Evolutionary conservation across 2,888 invertebrate genomes (phyloP), one percentile per base, ranked within the genome.

Genomic region (Andricus curvator): DNA sequence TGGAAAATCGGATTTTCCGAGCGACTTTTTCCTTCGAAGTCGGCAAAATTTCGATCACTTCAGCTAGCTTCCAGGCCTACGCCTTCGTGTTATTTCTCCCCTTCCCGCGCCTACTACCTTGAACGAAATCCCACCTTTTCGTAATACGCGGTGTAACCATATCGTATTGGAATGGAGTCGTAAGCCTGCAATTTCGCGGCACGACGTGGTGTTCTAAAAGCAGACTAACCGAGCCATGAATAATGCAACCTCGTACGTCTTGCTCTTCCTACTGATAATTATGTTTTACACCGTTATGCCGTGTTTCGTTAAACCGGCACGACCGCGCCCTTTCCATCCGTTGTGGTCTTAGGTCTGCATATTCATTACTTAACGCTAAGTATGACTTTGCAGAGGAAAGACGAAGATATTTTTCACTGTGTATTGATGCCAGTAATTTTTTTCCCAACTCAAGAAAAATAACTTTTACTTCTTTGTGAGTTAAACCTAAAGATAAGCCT

Each of bases 231-330:
- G 85, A 80, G 85, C 85, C 83, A 90, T 90, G 91, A 90, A 91
- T 91, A 91, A 91, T 91, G 90, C 88, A 89, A 82, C 85, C 88
- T 84, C 88, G 87, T 89, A 88, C 86, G 88, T 89, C 89, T 90
- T 89, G 86, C 89, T 88, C 88, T 84, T 88, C 86, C 88, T 85
- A 85, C 87, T 89, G 91, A 90, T 90, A 90, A 91, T 91, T 91
- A 91, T 90, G 90, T 90, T 90, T 90, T 90, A 91, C 91, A 90
- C 88, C 89, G 88, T 90, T 89, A 88, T 89, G 88, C 89, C 89
- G 88, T 89, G 91, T 90, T 90, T 90, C 90, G 90, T 90, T 91
- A 90, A 90, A 87, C 88, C 87, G 83, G 81, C 81, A 78, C 64
- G 82, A 81, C 88, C 87, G 84, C 86, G 85, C 86, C 87, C 87